Percentiles rank a stretch among this genome's conserved stretches.
phyloP scores from a whole-genome alignment of 1,140 invertebrate genomes.

The Drosophila oshimai region DNA sequence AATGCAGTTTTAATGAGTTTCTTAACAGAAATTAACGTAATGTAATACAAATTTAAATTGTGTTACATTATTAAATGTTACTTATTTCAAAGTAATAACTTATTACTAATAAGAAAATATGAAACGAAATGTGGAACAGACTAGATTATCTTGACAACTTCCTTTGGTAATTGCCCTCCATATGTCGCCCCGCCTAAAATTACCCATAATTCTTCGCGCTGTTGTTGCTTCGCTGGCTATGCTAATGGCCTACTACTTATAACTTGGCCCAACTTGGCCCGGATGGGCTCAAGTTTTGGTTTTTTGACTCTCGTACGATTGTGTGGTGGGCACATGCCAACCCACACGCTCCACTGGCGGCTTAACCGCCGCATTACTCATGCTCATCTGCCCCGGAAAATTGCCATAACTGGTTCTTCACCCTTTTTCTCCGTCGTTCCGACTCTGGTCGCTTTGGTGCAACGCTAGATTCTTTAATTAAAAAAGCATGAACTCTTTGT shows the following conservation, averaged over 20 bases:
- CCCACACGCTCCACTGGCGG: slow-evolving; percentile 49
- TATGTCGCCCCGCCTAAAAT: slow-evolving; percentile 1
- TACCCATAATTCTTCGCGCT: slow-evolving; percentile 25
- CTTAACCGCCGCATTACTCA: slow-evolving; percentile 54
- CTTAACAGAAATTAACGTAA: background rate
- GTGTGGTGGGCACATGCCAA: slow-evolving; percentile 41
- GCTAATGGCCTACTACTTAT: slow-evolving; percentile 57
- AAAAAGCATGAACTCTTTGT: slow-evolving; percentile 55
- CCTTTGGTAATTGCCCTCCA: slow-evolving; percentile 21
- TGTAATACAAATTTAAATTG: background rate
- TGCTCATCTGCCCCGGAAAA: slow-evolving; percentile 48
- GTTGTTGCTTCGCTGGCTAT: slow-evolving; percentile 50
- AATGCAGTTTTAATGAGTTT: slow-evolving; percentile 14
- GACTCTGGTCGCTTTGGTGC: slow-evolving; percentile 19
- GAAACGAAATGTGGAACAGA: slow-evolving; percentile 25
- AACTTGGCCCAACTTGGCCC: slow-evolving; percentile 2
- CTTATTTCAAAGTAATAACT: too few relatives aligned
- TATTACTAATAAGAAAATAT: slow-evolving; percentile 4
- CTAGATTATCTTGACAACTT: slow-evolving; percentile 32
- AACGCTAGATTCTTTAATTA: slow-evolving; percentile 64
- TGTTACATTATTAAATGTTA: too few relatives aligned
- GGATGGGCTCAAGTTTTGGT: slow-evolving; percentile 22
- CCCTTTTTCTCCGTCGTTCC: background rate
- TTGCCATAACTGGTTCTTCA: slow-evolving; percentile 50
- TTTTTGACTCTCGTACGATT: slow-evolving; percentile 13